Base-by-base conservation (phyloP, 2,888 invertebrate genomes). In the Drosophila neonasuta region DNA sequence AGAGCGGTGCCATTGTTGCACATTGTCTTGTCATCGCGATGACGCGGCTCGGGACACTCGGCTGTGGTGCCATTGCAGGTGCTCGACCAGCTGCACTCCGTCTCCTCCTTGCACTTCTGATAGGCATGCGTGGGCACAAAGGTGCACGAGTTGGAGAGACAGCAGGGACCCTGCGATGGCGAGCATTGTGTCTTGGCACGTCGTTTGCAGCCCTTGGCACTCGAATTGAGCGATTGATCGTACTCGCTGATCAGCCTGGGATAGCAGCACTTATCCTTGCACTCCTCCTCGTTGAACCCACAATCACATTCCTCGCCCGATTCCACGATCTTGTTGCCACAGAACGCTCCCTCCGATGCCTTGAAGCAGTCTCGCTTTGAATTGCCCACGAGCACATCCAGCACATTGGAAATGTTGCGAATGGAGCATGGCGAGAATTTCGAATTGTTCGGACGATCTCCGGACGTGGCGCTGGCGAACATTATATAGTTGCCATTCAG, bases 381-480 rank as follows among this genome's bases (percentile, higher is more conserved):
- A 70, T 95, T 96, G 88, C 96, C 96, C 68, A 96, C 94, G 42
- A 99, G 96, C 1, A 98, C 97, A 89, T 98, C 96, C 24, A 99
- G 92, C 1, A 99, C 98, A 73, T 96, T 95, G 65, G 97, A 97
- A 88, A 99, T 98, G 91, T 99, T 99, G 68, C 96, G 95, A 70
- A 97, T 94, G 84, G 97, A 98, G 92, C 99, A 99, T 17, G 94
- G 93, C 0, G 97, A 98, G 93, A 99, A 99, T 89, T 97, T 96
- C 87, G 97, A 98, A 92, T 99, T 99, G 92, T 99, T 99, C 9
- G 97, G 96, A 58, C 98, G 94, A 92, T 99, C 99, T 54, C 99
- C 99, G 71, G 97, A 97, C 0, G 99, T 99, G 8, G 99, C 99
- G 52, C 98, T 98, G 13, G 99, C 98, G 91, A 99, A 99, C 99